phyloP scores from a whole-genome alignment of 2,888 invertebrate species.

The Monoplex corrugatus region DNA sequence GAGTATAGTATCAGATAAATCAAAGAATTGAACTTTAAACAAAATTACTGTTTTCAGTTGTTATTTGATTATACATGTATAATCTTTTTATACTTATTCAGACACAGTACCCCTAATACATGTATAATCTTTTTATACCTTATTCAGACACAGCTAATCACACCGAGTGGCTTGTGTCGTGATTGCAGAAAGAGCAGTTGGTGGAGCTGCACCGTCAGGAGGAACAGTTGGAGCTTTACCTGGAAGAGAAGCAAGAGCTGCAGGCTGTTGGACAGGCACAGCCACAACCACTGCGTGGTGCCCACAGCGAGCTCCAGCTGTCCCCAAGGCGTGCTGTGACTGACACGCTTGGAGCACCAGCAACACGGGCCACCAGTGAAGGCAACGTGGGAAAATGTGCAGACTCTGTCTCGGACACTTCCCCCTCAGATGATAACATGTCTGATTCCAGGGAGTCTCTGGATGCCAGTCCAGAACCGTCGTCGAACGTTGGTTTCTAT shows the following conservation, averaged over 20 bases:
- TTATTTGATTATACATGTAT: too few species aligned
- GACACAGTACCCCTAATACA: too few species aligned
- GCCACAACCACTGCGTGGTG: conserved; percentile 67
- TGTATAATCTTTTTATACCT: too few species aligned
- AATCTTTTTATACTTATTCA: too few species aligned
- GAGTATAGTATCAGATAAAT: too few species aligned
- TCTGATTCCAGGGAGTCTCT: conserved; percentile 40
- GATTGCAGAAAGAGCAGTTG: conserved; percentile 55
- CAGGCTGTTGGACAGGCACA: conserved; percentile 63
- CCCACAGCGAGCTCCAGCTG: conserved; percentile 67
- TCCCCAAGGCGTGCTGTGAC: not conserved
- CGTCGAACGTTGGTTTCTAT: not conserved
- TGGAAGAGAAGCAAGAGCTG: conserved; percentile 74
- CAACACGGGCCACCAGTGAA: conserved; percentile 61
- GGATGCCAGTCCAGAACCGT: not conserved
- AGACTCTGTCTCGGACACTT: not conserved
- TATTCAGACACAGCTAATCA: too few species aligned
- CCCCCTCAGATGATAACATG: not conserved
- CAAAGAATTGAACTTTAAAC: too few species aligned
- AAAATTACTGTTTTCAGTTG: too few species aligned
- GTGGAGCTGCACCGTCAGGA: conserved; percentile 65
- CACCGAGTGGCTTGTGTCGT: not conserved
- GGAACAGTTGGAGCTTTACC: conserved; percentile 70
- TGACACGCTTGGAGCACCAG: not conserved
- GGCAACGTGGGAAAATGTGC: conserved; percentile 44